Percentiles rank a stretch among this genome's conserved stretches.
These are phyloP conservation scores for Cervus canadensis DNA, from an alignment of 2,113 vertebrate genomes.

Conservation along the genomic window DNA sequence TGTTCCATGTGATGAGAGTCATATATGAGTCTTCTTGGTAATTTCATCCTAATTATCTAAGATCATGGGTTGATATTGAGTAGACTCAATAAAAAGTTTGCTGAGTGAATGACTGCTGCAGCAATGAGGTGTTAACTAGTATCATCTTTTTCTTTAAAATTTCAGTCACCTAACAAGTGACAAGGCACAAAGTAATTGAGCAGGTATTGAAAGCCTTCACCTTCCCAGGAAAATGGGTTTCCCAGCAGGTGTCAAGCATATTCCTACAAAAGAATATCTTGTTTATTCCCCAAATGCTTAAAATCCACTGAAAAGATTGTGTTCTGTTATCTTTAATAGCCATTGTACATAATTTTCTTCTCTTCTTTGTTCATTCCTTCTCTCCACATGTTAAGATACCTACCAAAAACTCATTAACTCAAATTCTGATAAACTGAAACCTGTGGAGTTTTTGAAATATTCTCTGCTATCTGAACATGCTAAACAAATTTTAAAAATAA, in stretches of 20 bases:
- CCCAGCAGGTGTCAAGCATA: neutral
- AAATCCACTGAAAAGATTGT: neutral
- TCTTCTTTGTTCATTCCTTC: neutral
- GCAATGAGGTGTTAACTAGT: neutral
- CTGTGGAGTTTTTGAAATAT: neutral
- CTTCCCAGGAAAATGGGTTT: neutral
- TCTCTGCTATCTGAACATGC: neutral
- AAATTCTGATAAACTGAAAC: conserved; percentile 3
- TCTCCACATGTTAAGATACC: neutral
- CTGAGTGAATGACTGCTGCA: neutral
- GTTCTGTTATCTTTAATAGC: neutral
- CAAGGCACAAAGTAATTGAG: neutral
- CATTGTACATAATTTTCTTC: neutral
- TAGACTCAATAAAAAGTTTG: neutral
- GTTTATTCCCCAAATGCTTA: neutral
- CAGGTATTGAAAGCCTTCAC: neutral
- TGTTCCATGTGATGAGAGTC: neutral
- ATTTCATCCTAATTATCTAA: neutral
- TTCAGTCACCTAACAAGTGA: neutral
- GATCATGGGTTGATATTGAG: neutral
- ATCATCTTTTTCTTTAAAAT: neutral
- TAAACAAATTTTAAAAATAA: neutral
- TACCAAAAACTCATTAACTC: neutral
- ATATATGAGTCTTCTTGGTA: neutral
- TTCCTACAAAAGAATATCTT: neutral